A percentile compares a stretch with the other conserved stretches of the same genome.
Conservation (phyloP, 2,888 invertebrate genomes). For the Campoplex nolae region DNA sequence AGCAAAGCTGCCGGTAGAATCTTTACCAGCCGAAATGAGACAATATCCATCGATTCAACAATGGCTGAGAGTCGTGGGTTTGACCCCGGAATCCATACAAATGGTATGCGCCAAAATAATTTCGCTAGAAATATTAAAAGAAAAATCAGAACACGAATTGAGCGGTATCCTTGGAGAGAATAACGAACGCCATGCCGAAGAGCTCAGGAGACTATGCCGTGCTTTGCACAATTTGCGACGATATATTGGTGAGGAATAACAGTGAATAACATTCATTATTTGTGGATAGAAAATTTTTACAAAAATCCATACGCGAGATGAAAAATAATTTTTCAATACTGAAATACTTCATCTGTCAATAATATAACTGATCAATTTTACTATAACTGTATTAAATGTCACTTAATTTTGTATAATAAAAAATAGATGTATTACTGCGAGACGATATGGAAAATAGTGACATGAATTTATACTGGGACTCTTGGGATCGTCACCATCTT, state of each 20-base stretch:
- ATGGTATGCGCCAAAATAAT: conserved; percentile 90
- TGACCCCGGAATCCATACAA: conserved; percentile 90
- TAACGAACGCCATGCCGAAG: conserved; percentile 90
- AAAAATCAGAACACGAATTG: conserved; percentile 93
- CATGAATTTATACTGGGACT: conserved; percentile 96
- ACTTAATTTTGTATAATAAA: background rate
- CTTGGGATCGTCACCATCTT: conserved; percentile 92
- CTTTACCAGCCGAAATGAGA: conserved; percentile 87
- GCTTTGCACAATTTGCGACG: conserved; percentile 94
- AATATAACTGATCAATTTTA: too few species aligned
- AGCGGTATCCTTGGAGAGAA: conserved; percentile 89
- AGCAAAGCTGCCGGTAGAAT: conserved; percentile 89
- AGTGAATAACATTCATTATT: background rate
- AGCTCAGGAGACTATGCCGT: conserved; percentile 91
- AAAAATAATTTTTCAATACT: background rate
- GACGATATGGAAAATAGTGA: conserved; percentile 87
- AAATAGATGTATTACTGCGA: conserved; percentile 87
- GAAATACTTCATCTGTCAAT: too few species aligned
- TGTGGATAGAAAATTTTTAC: background rate
- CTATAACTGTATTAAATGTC: too few species aligned
- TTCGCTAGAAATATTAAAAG: conserved; percentile 92
- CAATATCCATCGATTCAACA: conserved; percentile 93
- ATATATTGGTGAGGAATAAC: conserved; percentile 89
- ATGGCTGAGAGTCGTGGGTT: conserved; percentile 97
- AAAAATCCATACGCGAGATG: background rate